Evolutionary conservation across 2,797 vertebrate species (phyloP).

Genomic region (Linurgus olivaceus): DNA sequence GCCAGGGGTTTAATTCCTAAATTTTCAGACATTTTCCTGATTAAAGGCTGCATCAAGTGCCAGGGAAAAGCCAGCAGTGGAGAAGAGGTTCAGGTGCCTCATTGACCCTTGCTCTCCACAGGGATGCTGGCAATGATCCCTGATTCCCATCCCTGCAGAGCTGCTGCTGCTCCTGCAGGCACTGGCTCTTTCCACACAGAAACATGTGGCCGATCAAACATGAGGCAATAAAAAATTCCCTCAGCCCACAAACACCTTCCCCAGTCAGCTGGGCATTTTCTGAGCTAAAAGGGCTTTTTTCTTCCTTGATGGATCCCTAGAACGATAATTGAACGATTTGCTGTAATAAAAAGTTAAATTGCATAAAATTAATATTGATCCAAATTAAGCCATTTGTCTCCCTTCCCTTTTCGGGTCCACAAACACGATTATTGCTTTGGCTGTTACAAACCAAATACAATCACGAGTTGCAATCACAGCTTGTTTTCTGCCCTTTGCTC

Average conservation of each 20-base stretch:
- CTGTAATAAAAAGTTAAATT: constrained; percentile 73
- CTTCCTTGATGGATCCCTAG: constrained; percentile 35
- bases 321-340: constrained; percentile 63
- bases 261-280: neutral
- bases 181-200: fast-evolving
- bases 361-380: constrained; percentile 81
- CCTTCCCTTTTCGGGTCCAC: constrained; percentile 60
- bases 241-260: neutral
- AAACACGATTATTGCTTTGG: constrained; percentile 62
- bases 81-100: neutral
- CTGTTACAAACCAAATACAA: constrained; percentile 40
- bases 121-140: fast-evolving
- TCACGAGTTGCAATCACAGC: constrained; percentile 22
- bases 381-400: constrained; percentile 78
- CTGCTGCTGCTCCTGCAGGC: neutral
- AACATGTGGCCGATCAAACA: fast-evolving
- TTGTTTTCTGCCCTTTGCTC: neutral
- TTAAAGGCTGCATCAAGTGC: fast-evolving
- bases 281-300: neutral
- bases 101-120: neutral
- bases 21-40: neutral
- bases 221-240: neutral
- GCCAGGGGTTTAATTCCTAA: neutral
- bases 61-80: neutral
- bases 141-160: neutral